Evolutionary conservation across 2,113 vertebrate genomes (phyloP), one percentile per base, ranked within the genome.

Genomic region (Gallinago media): DNA sequence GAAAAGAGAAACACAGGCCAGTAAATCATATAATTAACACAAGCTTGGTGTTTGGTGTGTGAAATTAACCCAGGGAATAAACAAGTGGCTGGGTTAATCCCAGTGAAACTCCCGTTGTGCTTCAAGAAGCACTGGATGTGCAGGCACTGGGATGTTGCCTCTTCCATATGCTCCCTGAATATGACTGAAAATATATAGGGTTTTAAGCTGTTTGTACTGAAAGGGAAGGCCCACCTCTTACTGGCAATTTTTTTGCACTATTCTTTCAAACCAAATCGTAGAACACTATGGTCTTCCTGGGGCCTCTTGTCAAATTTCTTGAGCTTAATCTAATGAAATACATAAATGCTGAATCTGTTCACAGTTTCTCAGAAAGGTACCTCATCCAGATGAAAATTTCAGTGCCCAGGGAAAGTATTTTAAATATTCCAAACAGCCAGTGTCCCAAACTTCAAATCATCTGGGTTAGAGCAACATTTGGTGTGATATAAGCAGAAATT

Each of bases 11-110:
- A 58, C 84, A 34, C 54, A 85, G 62, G 83, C 80, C 61, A 65
- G 65, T 95, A 96, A 96, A 96, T 92, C 92, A 72, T 92, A 94
- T 94, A 94, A 95, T 95, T 97, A 97, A 92, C 79, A 96, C 66
- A 89, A 58, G 88, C 92, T 94, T 92, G 80, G 88, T 92, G 89
- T 87, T 91, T 27, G 77, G 93, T 50, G n/a, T 95, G 91, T 95
- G 96, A 94, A 96, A 97, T 97, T 96, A 96, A 95, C 73, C 89
- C 36, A 47, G 62, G 65, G 92, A 93, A 96, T 94, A 96, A 96
- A 96, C 95, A 91, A 96, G 92, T 75, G 72, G 29, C 92, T 90
- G 74, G 42, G 93, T 94, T 95, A 96, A 96, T 96, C 94, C 89
- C 72, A 55, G 56, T 0, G 9, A 14, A 87, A 46, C 61, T 93